phyloP scores from a whole-genome alignment of 1,140 invertebrate genomes.

The Mycetomoellerius zeteki region DNA sequence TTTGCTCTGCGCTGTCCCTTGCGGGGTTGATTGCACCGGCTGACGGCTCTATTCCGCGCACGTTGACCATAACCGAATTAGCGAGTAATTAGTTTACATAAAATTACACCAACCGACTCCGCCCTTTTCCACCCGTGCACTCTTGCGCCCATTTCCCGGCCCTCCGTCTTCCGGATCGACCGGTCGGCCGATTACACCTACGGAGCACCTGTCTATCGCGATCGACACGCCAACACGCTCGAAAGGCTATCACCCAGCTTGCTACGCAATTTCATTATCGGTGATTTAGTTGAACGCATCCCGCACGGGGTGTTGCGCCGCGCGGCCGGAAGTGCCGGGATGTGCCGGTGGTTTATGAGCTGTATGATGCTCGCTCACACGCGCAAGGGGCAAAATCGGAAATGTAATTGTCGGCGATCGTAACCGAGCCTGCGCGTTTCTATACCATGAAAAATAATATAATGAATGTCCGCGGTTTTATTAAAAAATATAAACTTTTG shows the following conservation, averaged over 20 bases:
- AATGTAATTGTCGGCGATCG: slow-evolving; percentile 50
- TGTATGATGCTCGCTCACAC: slow-evolving; percentile 43
- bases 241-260: slow-evolving; percentile 58
- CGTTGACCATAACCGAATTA: slow-evolving; percentile 77
- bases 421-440: too few relatives aligned
- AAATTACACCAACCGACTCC: slow-evolving; percentile 71
- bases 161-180: slow-evolving; percentile 47
- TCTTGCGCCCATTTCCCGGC: neutral
- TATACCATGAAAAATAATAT: neutral
- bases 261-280: slow-evolving; percentile 77
- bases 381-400: slow-evolving; percentile 50
- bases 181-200: slow-evolving; percentile 42
- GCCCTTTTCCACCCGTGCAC: slow-evolving; percentile 22
- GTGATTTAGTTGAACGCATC: slow-evolving; percentile 72
- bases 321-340: slow-evolving; percentile 46
- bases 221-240: slow-evolving; percentile 44
- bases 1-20: slow-evolving; percentile 68
- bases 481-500: neutral
- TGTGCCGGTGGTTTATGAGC: slow-evolving; percentile 44
- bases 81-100: slow-evolving; percentile 80
- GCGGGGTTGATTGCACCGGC: slow-evolving; percentile 74
- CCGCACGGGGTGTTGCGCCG: slow-evolving; percentile 38
- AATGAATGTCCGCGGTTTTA: neutral
- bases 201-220: slow-evolving; percentile 51
- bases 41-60: slow-evolving; percentile 70